These are phyloP conservation scores for Henricia sp. DNA, from an alignment of 53 echinoderm and acorn worm genomes.

Conservation along the genomic window DNA sequence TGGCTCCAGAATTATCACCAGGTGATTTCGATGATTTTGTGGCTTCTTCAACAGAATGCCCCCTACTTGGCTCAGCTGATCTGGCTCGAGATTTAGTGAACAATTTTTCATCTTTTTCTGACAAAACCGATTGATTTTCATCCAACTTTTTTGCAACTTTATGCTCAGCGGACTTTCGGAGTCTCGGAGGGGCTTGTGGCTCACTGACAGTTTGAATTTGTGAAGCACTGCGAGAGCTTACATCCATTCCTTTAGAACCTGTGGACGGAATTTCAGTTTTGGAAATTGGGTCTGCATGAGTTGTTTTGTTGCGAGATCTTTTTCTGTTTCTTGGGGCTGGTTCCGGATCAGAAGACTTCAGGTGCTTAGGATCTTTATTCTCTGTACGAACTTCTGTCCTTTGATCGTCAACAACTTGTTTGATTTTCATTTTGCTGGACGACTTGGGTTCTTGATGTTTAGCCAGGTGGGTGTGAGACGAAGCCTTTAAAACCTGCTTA, in stretches of 20 bases:
- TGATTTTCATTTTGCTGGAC: conserved; percentile 24
- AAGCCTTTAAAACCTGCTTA: not conserved
- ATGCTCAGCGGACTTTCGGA: not conserved
- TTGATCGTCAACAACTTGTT: conserved; percentile 6
- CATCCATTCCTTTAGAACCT: not conserved
- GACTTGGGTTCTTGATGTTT: not conserved
- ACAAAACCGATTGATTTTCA: not conserved
- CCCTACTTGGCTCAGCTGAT: not conserved
- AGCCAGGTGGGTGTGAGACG: not conserved
- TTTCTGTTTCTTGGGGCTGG: conserved; percentile 34
- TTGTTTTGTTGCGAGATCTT: not conserved
- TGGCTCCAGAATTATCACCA: not conserved
- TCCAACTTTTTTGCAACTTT: conserved; percentile 2
- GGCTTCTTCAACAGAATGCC: not conserved
- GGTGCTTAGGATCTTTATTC: not conserved
- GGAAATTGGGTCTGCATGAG: not conserved
- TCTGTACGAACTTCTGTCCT: not conserved
- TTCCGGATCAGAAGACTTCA: not conserved
- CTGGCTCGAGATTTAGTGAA: not conserved
- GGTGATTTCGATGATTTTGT: not conserved
- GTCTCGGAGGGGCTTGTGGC: conserved; percentile 31
- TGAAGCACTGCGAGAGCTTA: not conserved
- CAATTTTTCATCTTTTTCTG: conserved; percentile 3
- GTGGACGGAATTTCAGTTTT: conserved; percentile 25
- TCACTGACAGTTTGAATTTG: not conserved